Percentiles rank a stretch among this genome's conserved stretches.
phyloP scores from a whole-genome alignment of 2,797 vertebrate genomes.

The Trachops cirrhosus region DNA sequence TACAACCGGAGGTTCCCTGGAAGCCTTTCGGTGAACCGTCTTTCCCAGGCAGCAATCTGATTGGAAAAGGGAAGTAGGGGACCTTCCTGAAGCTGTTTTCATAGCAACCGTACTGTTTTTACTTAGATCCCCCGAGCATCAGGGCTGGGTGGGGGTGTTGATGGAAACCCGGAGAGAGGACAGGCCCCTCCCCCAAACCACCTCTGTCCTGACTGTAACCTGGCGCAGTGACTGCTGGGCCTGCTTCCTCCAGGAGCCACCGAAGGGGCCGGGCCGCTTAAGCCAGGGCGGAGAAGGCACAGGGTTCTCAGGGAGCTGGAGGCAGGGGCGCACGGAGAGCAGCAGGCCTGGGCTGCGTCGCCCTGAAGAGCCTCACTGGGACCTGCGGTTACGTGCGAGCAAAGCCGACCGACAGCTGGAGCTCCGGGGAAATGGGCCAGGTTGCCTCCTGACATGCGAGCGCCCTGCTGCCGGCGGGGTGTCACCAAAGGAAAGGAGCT shows the following conservation, averaged over 20 bases:
- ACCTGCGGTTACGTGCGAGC: background rate
- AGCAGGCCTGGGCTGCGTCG: background rate
- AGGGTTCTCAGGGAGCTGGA: background rate
- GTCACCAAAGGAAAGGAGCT: background rate
- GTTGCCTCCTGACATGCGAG: background rate
- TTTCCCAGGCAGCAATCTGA: background rate
- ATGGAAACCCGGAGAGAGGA: background rate
- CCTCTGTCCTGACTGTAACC: background rate
- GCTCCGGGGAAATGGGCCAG: background rate
- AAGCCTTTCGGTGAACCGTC: background rate
- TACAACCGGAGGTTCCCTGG: background rate
- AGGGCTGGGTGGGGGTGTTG: background rate
- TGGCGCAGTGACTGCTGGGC: background rate
- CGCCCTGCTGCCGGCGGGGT: fast-evolving
- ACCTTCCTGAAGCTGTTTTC: background rate
- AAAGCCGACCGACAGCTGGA: background rate
- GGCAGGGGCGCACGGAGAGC: background rate
- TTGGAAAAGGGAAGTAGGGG: background rate
- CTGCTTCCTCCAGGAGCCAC: background rate
- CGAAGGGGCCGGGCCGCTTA: background rate
- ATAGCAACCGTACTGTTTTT: background rate
- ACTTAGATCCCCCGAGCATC: background rate
- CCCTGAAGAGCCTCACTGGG: background rate
- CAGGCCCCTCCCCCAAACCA: background rate
- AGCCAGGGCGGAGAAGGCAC: background rate